These are phyloP conservation scores for Limnephilus rhombicus DNA, from an alignment of 2,888 invertebrate genomes.

Conservation along the genomic window DNA sequence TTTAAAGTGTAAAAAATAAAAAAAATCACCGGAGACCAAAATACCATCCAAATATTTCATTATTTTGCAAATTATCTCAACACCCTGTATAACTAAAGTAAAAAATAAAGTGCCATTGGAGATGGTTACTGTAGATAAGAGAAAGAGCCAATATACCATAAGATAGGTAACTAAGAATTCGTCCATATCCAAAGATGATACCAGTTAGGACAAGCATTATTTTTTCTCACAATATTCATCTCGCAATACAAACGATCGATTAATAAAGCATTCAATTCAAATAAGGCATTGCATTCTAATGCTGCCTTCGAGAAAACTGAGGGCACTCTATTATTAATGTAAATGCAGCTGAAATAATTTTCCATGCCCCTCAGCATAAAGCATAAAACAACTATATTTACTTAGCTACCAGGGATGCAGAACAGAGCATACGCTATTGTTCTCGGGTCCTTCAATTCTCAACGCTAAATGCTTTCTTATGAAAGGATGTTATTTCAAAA, in stretches of 20 bases:
- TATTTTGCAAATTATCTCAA: no score
- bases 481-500: conserved; percentile 46
- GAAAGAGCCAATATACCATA: no score
- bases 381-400: conserved; percentile 16
- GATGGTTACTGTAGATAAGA: not conserved
- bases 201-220: not conserved
- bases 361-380: not conserved
- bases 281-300: conserved; percentile 1
- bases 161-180: no score
- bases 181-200: not conserved
- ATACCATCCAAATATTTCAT: no score
- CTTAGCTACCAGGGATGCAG: conserved; percentile 24
- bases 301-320: not conserved
- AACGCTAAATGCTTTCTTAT: conserved; percentile 25
- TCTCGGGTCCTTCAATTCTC: conserved; percentile 21
- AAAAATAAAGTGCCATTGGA: not conserved
- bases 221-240: not conserved
- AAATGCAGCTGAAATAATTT: conserved; percentile 40
- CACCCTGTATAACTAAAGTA: not conserved
- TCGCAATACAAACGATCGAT: not conserved
- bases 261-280: conserved; percentile 1
- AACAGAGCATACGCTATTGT: conserved; percentile 14
- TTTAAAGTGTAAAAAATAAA: no score
- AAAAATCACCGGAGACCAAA: no score
- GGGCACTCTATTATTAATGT: conserved; percentile 2